Evolutionary conservation across 2,797 vertebrate species (phyloP), one percentile per base, ranked within the genome.

Genomic region (Pangasius sanitwongsei): DNA sequence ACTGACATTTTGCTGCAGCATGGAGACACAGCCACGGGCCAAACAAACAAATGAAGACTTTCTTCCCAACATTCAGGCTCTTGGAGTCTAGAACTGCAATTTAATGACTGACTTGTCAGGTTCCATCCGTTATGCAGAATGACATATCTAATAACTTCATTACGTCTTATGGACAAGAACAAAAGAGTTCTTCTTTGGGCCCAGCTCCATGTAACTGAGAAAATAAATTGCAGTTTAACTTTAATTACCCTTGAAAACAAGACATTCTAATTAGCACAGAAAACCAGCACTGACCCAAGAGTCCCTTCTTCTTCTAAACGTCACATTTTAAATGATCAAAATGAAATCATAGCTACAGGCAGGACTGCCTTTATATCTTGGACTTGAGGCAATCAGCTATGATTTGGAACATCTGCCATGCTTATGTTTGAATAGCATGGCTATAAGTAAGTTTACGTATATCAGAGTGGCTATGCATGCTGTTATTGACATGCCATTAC

Each of bases 11-110:
- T 82, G 20, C 69, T 48, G 69, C 41, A 50, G 37, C 65, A 48
- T n/a, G 20, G 67, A 86, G 83, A 70, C 83, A 59, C 53, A 74
- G 88, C 85, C 77, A 50, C 0, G 4, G 55, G 78, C 67, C 44
- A 86, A 84, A 87, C 61, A 61, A 87, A 87, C 81, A 78, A 55
- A 87, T 34, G 18, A 87, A 87, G 70, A 59, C 59, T 82, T 86
- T 72, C 77, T 59, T 57, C 50, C 63, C 75, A 9, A 28, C 65
- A 48, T 69, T 78, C 59, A 57, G 87, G 59, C 82, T 48, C 63
- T 28, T 9, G 11, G 75, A 69, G 53, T 72, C 78, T 23, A 59
- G 61, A 23, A 63, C 67, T 34, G 69, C 23, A 23, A 75, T 83
- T 65, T 89, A 67, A 61, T 74, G 85, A 86, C 23, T 37, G 50